Base-by-base conservation (phyloP, 2,888 invertebrate species). In the Himalopsyche anomala region DNA sequence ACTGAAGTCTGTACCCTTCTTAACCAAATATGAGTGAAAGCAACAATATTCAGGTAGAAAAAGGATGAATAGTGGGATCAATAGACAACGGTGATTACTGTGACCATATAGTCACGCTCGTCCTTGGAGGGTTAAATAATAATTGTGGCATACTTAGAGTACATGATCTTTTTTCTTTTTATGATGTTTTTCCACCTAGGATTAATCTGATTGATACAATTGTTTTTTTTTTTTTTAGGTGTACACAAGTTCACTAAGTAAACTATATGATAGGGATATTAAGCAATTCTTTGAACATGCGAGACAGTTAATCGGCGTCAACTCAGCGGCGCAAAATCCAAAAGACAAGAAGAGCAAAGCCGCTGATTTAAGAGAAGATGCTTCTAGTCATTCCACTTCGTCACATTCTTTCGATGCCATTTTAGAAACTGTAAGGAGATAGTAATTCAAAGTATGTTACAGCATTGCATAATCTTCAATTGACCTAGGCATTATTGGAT, bases 251-350 rank as follows among this genome's bases (percentile, higher is more conserved):
- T 96, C 97, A 82, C 94, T 98, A 90, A 95, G 97, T 90, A 97
- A 97, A 92, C 94, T 98, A 86, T 98, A 98, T 91, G 98, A 98
- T 90, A 95, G 97, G 89, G 98, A 97, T 92, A 94, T 98, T 86
- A 95, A 94, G 89, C 94, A 94, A 85, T 96, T 98, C 90, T 95
- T 97, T 91, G 97, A 97, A 89, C 94, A 94, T 89, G 97, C 97
- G 28, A 94, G 94, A 90, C 94, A 94, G 88, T 92, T 91, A 55
- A 87, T 88, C 28, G 87, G 88, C 19, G 88, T 86, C 12, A 86
- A 79, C 40, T 69, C 17, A 6, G 54, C 79, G 90, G 90, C n/a
- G 89, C 91, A 89, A 88, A 90, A 89, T 79, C 19, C 82, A 36
- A 87, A 86, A 62, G 89, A 89, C 42, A 90, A 89, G 85, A 89